Evolutionary conservation across 2,797 vertebrate species (phyloP).

Genomic region (Pangasius mekongensis): DNA sequence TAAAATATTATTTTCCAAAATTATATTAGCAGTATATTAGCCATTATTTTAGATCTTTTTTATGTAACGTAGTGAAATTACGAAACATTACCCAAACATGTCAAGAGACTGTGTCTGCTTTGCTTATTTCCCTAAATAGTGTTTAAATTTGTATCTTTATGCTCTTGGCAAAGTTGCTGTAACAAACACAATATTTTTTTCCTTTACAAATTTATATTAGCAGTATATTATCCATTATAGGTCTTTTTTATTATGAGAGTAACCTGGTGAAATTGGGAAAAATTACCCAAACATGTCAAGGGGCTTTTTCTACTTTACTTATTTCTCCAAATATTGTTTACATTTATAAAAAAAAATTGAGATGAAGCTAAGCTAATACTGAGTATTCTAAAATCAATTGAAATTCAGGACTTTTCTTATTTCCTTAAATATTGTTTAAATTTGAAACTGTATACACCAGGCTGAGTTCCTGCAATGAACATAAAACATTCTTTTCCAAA

Average conservation of each 20-base stretch:
- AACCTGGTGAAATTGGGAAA: not conserved
- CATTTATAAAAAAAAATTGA: not conserved
- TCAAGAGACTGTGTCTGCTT: not conserved
- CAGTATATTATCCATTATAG: not conserved
- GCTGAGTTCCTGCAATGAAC: not conserved
- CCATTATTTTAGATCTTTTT: conserved; percentile 13
- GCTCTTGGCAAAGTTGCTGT: not conserved
- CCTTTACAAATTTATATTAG: not conserved
- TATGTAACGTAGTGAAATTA: not conserved
- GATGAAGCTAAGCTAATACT: not conserved
- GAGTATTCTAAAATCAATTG: not conserved
- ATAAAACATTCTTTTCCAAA: not conserved
- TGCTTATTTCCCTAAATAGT: not conserved
- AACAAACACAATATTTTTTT: conserved; percentile 5
- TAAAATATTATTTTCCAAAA: conserved; percentile 5
- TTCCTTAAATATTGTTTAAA: not conserved
- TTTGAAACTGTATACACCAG: not conserved
- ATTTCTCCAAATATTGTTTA: conserved; percentile 14
- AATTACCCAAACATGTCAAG: not conserved
- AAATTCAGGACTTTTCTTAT: conserved; percentile 9
- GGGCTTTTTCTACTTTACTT: not conserved
- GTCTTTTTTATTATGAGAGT: conserved; percentile 8
- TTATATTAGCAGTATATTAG: not conserved
- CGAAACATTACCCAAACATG: not conserved
- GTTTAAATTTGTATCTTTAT: conserved; percentile 4